phyloP scores from a whole-genome alignment of 2,797 vertebrate genomes.

The Parauchenoglanis ngamensis region DNA sequence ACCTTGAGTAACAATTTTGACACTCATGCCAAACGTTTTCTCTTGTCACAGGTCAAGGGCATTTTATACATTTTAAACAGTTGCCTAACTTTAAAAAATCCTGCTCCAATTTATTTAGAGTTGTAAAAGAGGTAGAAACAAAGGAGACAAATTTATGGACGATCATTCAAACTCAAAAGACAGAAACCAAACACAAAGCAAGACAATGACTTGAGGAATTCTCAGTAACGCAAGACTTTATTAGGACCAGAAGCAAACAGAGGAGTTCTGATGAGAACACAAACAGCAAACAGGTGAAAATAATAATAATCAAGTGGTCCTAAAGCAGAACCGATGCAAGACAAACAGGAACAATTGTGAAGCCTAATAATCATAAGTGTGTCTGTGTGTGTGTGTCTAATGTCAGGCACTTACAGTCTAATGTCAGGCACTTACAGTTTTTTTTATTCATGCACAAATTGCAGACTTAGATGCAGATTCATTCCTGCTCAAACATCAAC shows the following conservation, averaged over 20 bases:
- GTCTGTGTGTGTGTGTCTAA: too few relatives aligned
- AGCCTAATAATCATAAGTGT: too few relatives aligned
- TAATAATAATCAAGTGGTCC: background rate
- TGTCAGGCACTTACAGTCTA: too few relatives aligned
- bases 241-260: background rate
- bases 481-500: background rate
- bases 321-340: background rate
- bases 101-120: background rate
- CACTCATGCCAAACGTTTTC: too few relatives aligned
- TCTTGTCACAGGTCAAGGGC: background rate
- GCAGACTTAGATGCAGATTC: background rate
- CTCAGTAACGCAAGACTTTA: background rate
- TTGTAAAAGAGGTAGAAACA: background rate
- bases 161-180: background rate
- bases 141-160: background rate
- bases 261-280: background rate
- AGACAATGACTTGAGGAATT: background rate
- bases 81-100: background rate
- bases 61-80: background rate
- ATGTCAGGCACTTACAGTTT: background rate
- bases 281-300: background rate
- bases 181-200: background rate
- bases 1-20: background rate
- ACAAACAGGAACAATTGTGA: background rate
- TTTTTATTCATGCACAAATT: background rate